Evolutionary conservation across 2,113 vertebrate species (phyloP).

Genomic region (Eonycteris spelaea): DNA sequence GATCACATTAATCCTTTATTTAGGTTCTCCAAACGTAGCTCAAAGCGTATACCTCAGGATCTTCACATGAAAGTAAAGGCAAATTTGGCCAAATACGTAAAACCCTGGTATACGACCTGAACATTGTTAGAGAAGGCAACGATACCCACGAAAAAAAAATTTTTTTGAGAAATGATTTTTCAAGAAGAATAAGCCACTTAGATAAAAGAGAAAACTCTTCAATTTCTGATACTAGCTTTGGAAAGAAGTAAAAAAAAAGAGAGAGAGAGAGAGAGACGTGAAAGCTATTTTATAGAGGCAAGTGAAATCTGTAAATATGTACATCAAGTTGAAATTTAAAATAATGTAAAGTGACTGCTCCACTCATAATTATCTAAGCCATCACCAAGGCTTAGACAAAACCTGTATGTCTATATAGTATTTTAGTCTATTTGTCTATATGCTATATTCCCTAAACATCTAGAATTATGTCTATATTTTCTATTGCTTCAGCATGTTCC

Average conservation of each 20-base stretch:
- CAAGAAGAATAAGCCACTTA: neutral
- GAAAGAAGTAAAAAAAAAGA: constrained; percentile 1
- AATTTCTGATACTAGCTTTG: neutral
- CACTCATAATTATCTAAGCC: neutral
- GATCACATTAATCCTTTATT: neutral
- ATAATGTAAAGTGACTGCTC: neutral
- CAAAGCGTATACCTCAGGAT: neutral
- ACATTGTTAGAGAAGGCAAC: neutral
- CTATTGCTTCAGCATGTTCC: neutral
- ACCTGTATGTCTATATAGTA: neutral
- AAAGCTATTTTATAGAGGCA: neutral
- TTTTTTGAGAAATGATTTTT: neutral
- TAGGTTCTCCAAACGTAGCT: neutral
- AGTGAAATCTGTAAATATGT: neutral
- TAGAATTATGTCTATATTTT: neutral
- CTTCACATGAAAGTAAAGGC: neutral
- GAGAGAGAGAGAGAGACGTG: neutral
- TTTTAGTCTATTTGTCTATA: neutral
- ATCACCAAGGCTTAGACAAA: neutral
- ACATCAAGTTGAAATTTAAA: neutral
- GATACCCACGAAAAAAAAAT: neutral
- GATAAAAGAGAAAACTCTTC: constrained; percentile 1
- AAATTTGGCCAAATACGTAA: neutral
- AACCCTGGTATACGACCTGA: neutral
- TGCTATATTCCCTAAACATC: neutral